A percentile compares a stretch with the other conserved stretches of the same genome.
These are phyloP conservation scores for Macrostomum lignano DNA, from an alignment of 1,140 invertebrate species.

Conservation along the genomic window DNA sequence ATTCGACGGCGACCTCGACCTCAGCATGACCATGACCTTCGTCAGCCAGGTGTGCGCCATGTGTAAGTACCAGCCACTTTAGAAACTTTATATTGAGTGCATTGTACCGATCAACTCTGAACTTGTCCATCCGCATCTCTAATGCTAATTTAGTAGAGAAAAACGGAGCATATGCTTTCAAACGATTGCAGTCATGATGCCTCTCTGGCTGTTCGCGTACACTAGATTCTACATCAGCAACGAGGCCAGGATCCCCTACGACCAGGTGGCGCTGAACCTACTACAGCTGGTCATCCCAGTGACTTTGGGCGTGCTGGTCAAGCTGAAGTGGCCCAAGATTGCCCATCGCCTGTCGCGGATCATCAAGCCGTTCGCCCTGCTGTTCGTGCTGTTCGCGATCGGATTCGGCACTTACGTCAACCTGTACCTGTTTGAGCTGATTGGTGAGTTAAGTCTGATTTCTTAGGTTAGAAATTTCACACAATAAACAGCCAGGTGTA, in stretches of 20 bases:
- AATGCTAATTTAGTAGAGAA: too few relatives aligned
- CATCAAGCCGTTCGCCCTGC: conserved; percentile 39
- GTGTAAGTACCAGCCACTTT: too few relatives aligned
- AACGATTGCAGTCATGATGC: conserved; percentile 49
- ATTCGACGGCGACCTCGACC: conserved; percentile 21
- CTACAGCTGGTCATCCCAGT: conserved; percentile 48
- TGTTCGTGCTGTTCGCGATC: conserved; percentile 51
- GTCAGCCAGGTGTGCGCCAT: conserved; percentile 8
- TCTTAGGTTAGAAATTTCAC: conserved; percentile 32
- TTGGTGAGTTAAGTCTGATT: conserved; percentile 35
- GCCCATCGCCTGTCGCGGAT: conserved; percentile 24
- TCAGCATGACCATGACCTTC: conserved; percentile 19
- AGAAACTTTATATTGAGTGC: too few relatives aligned
- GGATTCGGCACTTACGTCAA: conserved; percentile 62
- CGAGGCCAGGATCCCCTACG: conserved; percentile 44
- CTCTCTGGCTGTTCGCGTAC: conserved; percentile 52
- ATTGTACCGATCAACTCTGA: too few relatives aligned
- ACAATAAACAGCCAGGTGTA: not conserved
- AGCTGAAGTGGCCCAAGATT: conserved; percentile 23
- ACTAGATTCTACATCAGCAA: conserved; percentile 27
- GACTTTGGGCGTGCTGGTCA: conserved; percentile 37
- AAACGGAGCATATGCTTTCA: too few relatives aligned
- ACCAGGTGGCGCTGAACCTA: conserved; percentile 41
- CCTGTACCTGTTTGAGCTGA: conserved; percentile 54
- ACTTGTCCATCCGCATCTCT: too few relatives aligned